A percentile compares a stretch with the other conserved stretches of the same genome.
These are phyloP conservation scores for Thunnus thynnus DNA, from an alignment of 2,113 vertebrate genomes.

Conservation along the genomic window DNA sequence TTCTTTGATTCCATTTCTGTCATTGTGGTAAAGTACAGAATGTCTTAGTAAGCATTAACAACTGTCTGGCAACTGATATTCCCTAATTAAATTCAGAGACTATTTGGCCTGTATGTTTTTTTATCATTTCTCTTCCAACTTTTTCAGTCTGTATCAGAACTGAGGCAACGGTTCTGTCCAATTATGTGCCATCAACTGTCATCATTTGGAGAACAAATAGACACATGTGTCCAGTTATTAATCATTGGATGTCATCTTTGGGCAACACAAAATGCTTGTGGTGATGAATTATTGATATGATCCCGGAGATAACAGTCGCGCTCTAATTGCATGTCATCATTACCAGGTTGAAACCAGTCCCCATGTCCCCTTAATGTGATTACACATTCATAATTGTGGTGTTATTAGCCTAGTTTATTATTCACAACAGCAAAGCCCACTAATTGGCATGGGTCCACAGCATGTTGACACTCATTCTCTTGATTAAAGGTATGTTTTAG, in stretches of 20 bases:
- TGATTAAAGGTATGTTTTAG: conserved; percentile 46
- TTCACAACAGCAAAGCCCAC: conserved; percentile 70
- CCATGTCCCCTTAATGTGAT: conserved; percentile 76
- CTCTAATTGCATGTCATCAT: conserved; percentile 82
- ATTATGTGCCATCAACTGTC: conserved; percentile 63
- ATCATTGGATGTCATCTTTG: conserved; percentile 68
- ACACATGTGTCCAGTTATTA: conserved; percentile 61
- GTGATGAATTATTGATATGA: conserved; percentile 80
- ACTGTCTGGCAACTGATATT: conserved; percentile 31
- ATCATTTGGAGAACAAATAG: conserved; percentile 54
- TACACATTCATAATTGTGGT: conserved; percentile 77
- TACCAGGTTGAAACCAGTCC: conserved; percentile 76
- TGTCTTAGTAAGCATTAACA: conserved; percentile 24
- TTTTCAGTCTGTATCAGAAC: conserved; percentile 14
- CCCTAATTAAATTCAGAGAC: conserved; percentile 49
- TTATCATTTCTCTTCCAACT: conserved; percentile 9
- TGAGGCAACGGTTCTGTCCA: conserved; percentile 41
- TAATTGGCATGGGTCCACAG: conserved; percentile 62
- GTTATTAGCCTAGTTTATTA: conserved; percentile 76
- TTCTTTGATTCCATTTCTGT: conserved; percentile 9
- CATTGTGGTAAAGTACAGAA: background rate
- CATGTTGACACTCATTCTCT: conserved; percentile 51
- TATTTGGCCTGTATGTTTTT: conserved; percentile 21
- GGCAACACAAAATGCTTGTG: conserved; percentile 59
- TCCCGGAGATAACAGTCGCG: conserved; percentile 71